These are phyloP conservation scores for Leptonema lineaticorne DNA, from an alignment of 1,140 invertebrate species.

Conservation along the genomic window DNA sequence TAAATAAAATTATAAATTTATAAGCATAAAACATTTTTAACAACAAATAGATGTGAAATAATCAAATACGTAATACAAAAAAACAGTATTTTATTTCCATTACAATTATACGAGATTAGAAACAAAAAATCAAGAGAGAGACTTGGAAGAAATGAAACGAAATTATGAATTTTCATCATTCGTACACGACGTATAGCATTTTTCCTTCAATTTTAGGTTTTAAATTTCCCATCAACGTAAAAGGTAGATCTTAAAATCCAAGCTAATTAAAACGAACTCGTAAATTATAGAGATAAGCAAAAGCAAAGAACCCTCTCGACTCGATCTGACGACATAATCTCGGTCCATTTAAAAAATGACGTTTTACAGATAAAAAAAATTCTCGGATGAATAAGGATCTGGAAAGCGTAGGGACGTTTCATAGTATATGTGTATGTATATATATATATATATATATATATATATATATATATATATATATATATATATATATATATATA, in stretches of 20 bases:
- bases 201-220: background rate
- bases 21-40: too few species aligned
- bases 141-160: too few species aligned
- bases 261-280: slow-evolving; percentile 39
- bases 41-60: too few species aligned
- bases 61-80: too few species aligned
- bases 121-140: too few species aligned
- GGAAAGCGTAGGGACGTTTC: background rate
- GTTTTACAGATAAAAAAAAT: slow-evolving; percentile 16
- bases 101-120: too few species aligned
- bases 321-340: slow-evolving; percentile 40
- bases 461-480: background rate
- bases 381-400: background rate
- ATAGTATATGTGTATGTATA: background rate
- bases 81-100: too few species aligned
- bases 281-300: slow-evolving; percentile 38
- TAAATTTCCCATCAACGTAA: slow-evolving; percentile 27
- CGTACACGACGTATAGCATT: background rate
- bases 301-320: slow-evolving; percentile 14
- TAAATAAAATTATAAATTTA: too few species aligned
- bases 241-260: slow-evolving; percentile 37
- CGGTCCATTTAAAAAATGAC: slow-evolving; percentile 39
- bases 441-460: background rate
- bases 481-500: background rate
- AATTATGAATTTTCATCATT: too few species aligned